phyloP scores from a whole-genome alignment of 2,797 vertebrate species.

The Nannoperca australis region DNA sequence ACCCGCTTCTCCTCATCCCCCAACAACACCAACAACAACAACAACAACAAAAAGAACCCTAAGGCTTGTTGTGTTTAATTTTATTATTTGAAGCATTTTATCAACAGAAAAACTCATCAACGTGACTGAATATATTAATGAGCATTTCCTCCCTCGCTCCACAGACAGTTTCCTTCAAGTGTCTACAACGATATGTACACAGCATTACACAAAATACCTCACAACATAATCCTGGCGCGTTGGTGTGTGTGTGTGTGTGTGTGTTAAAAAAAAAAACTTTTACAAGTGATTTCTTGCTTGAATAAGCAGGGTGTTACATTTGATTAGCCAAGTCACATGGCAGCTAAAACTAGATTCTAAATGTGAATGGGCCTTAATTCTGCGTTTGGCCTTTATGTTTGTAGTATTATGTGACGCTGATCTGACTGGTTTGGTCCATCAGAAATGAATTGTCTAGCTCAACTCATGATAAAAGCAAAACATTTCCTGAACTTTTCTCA shows the following conservation, averaged over 20 bases:
- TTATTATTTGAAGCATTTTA: constrained; percentile 72
- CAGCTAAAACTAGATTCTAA: not conserved
- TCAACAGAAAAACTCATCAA: constrained; percentile 72
- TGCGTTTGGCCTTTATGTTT: not conserved
- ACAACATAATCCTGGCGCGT: constrained; percentile 39
- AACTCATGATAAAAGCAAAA: constrained; percentile 10
- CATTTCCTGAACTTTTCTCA: constrained; percentile 23
- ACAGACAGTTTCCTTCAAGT: constrained; percentile 52
- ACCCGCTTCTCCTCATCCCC: not conserved
- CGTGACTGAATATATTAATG: constrained; percentile 74
- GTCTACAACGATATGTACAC: constrained; percentile 69
- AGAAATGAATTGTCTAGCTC: constrained; percentile 25
- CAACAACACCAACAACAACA: not conserved
- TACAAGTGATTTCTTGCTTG: constrained; percentile 14
- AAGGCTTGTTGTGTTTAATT: constrained; percentile 50
- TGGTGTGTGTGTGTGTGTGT: too few species aligned
- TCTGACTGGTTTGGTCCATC: constrained; percentile 54
- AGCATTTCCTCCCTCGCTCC: constrained; percentile 45
- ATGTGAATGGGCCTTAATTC: constrained; percentile 3
- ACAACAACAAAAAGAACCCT: not conserved
- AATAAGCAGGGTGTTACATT: not conserved
- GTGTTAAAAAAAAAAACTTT: constrained; percentile 5
- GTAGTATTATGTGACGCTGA: constrained; percentile 5
- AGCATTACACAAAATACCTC: constrained; percentile 58
- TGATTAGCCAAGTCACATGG: constrained; percentile 1